These are phyloP conservation scores for Uromys caudimaculatus DNA, from an alignment of 2,797 vertebrate genomes.

Conservation along the genomic window DNA sequence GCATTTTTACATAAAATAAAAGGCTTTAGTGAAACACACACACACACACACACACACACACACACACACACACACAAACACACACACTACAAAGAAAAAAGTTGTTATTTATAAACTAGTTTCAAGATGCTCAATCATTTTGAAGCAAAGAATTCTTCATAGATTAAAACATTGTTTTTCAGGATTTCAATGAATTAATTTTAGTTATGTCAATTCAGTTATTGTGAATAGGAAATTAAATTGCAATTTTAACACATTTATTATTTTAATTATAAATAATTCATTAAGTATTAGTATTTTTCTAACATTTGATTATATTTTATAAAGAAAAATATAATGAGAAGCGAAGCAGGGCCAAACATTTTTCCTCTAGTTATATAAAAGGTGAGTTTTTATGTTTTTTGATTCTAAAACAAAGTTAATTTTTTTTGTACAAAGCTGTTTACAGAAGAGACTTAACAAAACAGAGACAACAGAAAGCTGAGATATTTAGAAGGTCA, in stretches of 20 bases:
- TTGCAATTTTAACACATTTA: not conserved
- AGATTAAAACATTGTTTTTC: not conserved
- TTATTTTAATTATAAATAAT: not conserved
- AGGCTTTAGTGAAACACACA: not conserved
- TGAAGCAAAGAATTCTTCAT: not conserved
- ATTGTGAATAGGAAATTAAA: not conserved
- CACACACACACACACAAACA: not conserved
- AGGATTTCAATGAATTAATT: not conserved
- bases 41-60: not conserved
- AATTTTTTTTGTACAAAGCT: not conserved
- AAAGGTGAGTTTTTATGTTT: not conserved
- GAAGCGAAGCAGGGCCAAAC: not conserved
- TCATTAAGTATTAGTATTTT: not conserved
- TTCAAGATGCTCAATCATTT: not conserved
- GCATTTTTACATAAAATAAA: not conserved
- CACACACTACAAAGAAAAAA: not conserved
- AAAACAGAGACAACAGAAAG: not conserved
- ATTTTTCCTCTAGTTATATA: not conserved
- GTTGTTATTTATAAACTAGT: not conserved
- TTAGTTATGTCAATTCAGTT: not conserved
- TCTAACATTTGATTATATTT: not conserved
- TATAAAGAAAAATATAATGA: not conserved
- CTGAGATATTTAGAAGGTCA: not conserved
- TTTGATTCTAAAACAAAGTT: not conserved
- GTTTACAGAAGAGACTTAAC: not conserved